Evolutionary conservation across 1,140 invertebrate species (phyloP).

Genomic region (Dendrolimus punctatus): DNA sequence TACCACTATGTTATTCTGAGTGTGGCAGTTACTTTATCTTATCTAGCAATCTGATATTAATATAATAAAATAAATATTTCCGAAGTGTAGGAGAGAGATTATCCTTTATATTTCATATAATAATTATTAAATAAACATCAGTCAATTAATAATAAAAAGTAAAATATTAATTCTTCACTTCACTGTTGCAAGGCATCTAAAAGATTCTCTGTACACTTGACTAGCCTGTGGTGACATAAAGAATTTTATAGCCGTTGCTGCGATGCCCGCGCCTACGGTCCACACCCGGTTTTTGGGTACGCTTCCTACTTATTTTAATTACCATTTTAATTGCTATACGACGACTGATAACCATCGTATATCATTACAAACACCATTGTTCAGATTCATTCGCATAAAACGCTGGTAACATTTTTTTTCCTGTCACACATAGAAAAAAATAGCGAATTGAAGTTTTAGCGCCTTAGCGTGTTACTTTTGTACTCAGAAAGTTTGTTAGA

Average conservation of each 20-base stretch:
- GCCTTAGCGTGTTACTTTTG: constrained; percentile 12
- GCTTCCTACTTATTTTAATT: constrained; percentile 65
- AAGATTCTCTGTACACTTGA: constrained; percentile 4
- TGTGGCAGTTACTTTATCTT: too few species aligned
- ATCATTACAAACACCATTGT: constrained; percentile 48
- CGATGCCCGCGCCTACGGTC: constrained; percentile 43
- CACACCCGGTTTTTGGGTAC: constrained; percentile 41
- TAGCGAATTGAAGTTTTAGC: constrained; percentile 15
- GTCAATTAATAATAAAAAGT: too few species aligned
- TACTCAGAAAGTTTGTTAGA: constrained; percentile 22
- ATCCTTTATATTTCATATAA: too few species aligned
- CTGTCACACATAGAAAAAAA: constrained; percentile 4
- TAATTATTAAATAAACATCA: too few species aligned
- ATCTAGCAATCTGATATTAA: too few species aligned
- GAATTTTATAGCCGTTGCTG: constrained; percentile 48
- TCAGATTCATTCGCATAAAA: constrained; percentile 32
- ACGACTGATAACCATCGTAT: constrained; percentile 39
- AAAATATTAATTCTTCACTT: too few species aligned
- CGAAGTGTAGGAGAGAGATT: too few species aligned
- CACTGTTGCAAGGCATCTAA: neutral
- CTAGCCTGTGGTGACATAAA: constrained; percentile 41
- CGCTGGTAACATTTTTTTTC: constrained; percentile 1
- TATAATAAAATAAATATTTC: too few species aligned
- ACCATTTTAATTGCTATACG: constrained; percentile 57
- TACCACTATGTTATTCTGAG: too few species aligned